Base-by-base conservation (phyloP, 2,113 vertebrate genomes). In the Gobiocypris rarus region DNA sequence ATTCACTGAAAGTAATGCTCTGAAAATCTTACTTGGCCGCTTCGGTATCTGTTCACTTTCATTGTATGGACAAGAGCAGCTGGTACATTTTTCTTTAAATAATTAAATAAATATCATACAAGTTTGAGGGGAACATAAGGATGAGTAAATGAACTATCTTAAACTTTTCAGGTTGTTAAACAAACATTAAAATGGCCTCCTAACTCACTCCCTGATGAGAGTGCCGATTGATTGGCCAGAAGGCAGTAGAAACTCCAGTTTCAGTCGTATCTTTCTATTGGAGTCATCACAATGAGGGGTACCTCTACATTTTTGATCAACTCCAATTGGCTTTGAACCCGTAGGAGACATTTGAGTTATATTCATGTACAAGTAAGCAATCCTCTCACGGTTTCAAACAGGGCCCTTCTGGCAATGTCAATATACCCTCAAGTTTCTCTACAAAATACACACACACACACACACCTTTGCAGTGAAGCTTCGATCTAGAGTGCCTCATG, bases 401-500 rank as follows among this genome's bases (percentile, higher is more conserved):
- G 87, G 85, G 71, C 87, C 90, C 92, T 90, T 87, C 83, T 86
- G 89, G 91, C 89, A 88, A 89, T 89, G 83, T 93, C 91, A 90
- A 93, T 92, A 91, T 90, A 88, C 86, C 89, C 90, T 84, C 70
- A 86, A 89, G 87, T 89, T 93, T 87, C 81, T 13, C 43, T 54
- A 63, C 28, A 22, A 84, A 84, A 86, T 87, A 82, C 88, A 87
- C 71, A 74, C 81, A 79, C 67, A 45, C 71, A 45, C 71, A 34
- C 31, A 74, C 81, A 79, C 67, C 17, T 75, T 52, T 13, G 63
- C 56, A 74, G 59, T 45, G 41, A 81, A 81, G 41, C 67, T 81
- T 84, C 56, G 77, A 83, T 86, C 50, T 61, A 22, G 28, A 67
- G 70, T 63, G 65, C 56, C 59, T 52, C 83, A 22, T 75, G 41